A percentile compares a stretch with the other conserved stretches of the same genome.
phyloP scores from a whole-genome alignment of 2,888 invertebrate genomes.

The Sarcophaga carnaria region DNA sequence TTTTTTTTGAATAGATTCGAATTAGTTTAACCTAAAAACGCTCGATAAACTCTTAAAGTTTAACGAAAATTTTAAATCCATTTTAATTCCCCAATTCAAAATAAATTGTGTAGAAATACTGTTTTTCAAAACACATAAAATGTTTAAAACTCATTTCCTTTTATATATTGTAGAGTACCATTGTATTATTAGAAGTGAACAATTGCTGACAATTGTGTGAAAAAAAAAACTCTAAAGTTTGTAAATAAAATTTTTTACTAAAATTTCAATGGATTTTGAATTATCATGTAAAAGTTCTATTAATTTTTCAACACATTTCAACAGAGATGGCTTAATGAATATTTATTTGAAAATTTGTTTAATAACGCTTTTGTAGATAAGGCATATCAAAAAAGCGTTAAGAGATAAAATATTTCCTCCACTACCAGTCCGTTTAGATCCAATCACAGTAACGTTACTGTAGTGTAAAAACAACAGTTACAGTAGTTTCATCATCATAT shows the following conservation, averaged over 20 bases:
- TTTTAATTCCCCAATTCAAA: neutral
- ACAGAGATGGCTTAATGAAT: too few species aligned
- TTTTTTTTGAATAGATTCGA: neutral
- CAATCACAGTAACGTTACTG: too few species aligned
- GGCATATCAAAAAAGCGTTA: too few species aligned
- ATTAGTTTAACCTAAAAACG: neutral
- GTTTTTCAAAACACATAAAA: neutral
- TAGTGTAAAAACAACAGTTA: too few species aligned
- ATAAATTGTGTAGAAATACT: neutral
- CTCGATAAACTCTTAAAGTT: neutral
- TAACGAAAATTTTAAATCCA: neutral
- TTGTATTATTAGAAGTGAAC: neutral
- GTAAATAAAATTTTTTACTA: neutral
- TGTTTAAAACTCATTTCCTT: neutral
- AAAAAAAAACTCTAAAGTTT: neutral
- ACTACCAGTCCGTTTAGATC: too few species aligned
- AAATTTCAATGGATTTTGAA: neutral
- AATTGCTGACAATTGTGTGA: neutral
- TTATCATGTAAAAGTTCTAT: neutral
- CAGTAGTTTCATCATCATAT: too few species aligned
- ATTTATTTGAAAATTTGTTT: too few species aligned
- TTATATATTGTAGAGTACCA: neutral
- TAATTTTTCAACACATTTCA: too few species aligned
- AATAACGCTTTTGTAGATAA: too few species aligned
- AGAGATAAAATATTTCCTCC: too few species aligned